Conservation (phyloP, 2,888 invertebrate species). For the Drosophila borborema region DNA sequence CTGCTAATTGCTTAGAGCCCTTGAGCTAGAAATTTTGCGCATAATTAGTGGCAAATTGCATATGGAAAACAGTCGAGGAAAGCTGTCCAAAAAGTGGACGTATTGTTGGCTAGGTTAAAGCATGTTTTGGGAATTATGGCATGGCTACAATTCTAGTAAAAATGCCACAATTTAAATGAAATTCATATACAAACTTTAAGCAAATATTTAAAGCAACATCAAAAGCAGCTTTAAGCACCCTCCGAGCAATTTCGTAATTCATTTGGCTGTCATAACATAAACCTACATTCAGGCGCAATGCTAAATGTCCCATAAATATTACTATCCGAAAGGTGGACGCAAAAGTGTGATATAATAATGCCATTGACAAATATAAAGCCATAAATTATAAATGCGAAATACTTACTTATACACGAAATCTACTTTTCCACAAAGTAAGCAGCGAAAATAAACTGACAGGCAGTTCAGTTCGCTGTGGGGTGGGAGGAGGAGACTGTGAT, state of each 20-base stretch:
- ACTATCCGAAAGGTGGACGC: slow-evolving; percentile 52
- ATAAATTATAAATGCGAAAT: slow-evolving; percentile 80
- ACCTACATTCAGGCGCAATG: slow-evolving; percentile 57
- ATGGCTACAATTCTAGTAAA: slow-evolving; percentile 4
- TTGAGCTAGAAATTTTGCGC: slow-evolving; percentile 80
- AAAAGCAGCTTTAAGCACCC: slow-evolving; percentile 1
- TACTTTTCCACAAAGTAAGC: slow-evolving; percentile 70
- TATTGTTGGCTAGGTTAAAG: slow-evolving; percentile 13
- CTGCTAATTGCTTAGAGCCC: slow-evolving; percentile 76
- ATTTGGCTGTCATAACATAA: slow-evolving; percentile 64
- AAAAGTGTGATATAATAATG: slow-evolving; percentile 78
- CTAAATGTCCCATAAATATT: slow-evolving; percentile 69
- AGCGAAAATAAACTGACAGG: slow-evolving; percentile 41
- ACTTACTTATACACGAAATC: slow-evolving; percentile 78
- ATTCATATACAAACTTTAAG: neutral
- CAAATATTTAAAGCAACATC: neutral
- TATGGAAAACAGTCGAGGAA: slow-evolving; percentile 63
- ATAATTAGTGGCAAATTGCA: slow-evolving; percentile 79
- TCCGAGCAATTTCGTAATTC: neutral
- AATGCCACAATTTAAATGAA: neutral
- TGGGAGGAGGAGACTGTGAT: neutral
- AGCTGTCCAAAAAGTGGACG: slow-evolving; percentile 33
- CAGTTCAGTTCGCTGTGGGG: neutral
- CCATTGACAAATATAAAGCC: slow-evolving; percentile 79
- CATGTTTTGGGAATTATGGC: slow-evolving; percentile 37